Evolutionary conservation across 1,140 invertebrate species (phyloP), one percentile per base, ranked within the genome.

Genomic region (Nymphalis io): DNA sequence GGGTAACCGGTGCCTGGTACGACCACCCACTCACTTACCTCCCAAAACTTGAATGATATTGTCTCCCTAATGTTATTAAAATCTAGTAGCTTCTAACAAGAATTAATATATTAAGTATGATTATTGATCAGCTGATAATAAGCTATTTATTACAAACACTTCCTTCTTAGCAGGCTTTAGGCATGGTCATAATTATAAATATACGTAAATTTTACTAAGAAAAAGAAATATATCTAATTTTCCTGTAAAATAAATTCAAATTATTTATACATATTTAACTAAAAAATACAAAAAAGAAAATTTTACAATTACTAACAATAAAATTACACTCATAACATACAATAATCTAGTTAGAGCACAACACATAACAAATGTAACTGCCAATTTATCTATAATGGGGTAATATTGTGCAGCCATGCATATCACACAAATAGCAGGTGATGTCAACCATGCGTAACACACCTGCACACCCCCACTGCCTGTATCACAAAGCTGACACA

Each of bases 371-470:
- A 55, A 39, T 39, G 18, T 61, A 68, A 68, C 58, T 55, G 66
- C 44, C 60, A 67, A 62, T 67, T 67, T 67, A 72, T 72, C 72
- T 69, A 71, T 58, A 69, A 46, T 73, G 72, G 77, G 78, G 76
- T 78, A 83, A 81, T 80, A 80, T 76, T 81, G 78, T 78, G 79
- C 83, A 88, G 64, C 80, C 80, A 83, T 85, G 87, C 86, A 84
- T 87, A 72, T 75, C 70, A 80, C 74, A 81, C 75, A 81, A 69
- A 82, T 63, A 75, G 82, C 87, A 91, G 89, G 89, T 91, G 89
- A 76, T 75, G 68, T 74, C 81, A 79, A 51, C 79, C 68, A 73
- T 84, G 66, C 87, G 74, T 84, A 74, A 88, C 88, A 77, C 89
- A 91, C 89, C 89, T 91, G 87, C 82, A 80, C 60, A 58, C 80